Base-by-base conservation (phyloP, 92 coral and sea anemone species). In the Epizoanthus fatuus region DNA sequence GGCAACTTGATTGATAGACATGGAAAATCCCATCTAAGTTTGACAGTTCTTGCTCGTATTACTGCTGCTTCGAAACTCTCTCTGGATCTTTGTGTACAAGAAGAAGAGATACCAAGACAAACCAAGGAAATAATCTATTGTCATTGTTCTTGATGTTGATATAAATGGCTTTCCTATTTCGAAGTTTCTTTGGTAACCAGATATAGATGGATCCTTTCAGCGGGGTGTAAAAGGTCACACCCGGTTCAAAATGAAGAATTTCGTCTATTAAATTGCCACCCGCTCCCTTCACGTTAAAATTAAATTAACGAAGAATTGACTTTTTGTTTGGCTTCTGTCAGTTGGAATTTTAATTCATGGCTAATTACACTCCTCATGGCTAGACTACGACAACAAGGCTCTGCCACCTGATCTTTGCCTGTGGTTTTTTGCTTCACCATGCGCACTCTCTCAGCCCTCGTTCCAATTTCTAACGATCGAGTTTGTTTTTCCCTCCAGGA, bases 381-480 rank as follows among this genome's bases (percentile, higher is more conserved):
- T 15, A 12, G 16, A 15, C 89, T 83, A 38, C 92, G 82, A 69
- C 87, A 87, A 59, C 84, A 89, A 5, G 94, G 87, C 52, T 70
- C 77, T 0, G 89, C 38, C 3, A 42, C 4, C 12, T 69, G 25
- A 63, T 87, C 90, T 29, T 68, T 79, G 0, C 89, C 83, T 3
- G 67, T 87, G 0, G 87, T 83, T 55, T 44, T 81, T 3, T 47
- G 84, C 44, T 87, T 87, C 5, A 87, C 68, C 69, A 87, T 80
- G 32, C 59, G 52, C 3, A 69, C 87, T 72, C 25, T 4, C 35
- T 47, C 40, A 78, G 35, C 74, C 63, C 86, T 0, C 37, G 37
- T 11, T 68, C 15, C 6, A 86, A 78, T 59, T 79, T 8, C 59
- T n/a, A 12, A 86, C 17, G 17, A 79, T 38, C 17, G 49, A 53